Evolutionary conservation across 1,140 invertebrate species (phyloP).

Genomic region (Micrasema minimum): DNA sequence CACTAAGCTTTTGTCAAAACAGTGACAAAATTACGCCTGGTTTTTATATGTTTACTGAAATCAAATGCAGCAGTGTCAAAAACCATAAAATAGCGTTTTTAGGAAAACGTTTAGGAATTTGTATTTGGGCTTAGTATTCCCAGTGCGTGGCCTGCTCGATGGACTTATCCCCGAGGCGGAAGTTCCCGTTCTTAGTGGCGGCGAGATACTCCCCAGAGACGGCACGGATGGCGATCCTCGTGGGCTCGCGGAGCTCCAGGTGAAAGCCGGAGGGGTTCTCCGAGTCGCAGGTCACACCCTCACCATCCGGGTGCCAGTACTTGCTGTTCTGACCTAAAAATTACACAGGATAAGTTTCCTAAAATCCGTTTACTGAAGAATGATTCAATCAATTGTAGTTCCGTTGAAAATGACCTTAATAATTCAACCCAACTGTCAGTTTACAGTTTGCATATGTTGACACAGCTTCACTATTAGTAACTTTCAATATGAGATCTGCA

Average conservation of each 20-base stretch:
- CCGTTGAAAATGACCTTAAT: too few relatives aligned
- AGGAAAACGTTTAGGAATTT: constrained; percentile 26
- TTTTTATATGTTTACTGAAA: constrained; percentile 7
- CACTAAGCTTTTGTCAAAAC: too few relatives aligned
- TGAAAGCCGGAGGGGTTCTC: constrained; percentile 90
- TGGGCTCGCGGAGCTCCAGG: constrained; percentile 91
- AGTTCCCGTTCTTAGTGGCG: constrained; percentile 93
- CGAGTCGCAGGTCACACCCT: constrained; percentile 87
- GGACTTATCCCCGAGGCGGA: constrained; percentile 85
- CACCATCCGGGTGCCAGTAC: constrained; percentile 91
- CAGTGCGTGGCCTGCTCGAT: constrained; percentile 87
- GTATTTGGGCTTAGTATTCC: constrained; percentile 81
- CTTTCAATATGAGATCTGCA: too few relatives aligned
- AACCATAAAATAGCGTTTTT: constrained; percentile 21
- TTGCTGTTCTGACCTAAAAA: constrained; percentile 87
- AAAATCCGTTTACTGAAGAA: too few relatives aligned
- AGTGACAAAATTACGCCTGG: too few relatives aligned
- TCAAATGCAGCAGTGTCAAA: constrained; percentile 22
- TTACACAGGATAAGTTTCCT: too few relatives aligned
- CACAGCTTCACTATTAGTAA: too few relatives aligned
- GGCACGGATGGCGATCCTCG: constrained; percentile 89
- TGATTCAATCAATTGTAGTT: too few relatives aligned
- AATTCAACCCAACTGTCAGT: too few relatives aligned
- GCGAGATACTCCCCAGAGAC: constrained; percentile 82
- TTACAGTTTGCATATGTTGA: too few relatives aligned